A percentile compares a stretch with the other conserved stretches of the same genome.
phyloP scores from a whole-genome alignment of 2,797 vertebrate species.

The Micromesistius poutassou region DNA sequence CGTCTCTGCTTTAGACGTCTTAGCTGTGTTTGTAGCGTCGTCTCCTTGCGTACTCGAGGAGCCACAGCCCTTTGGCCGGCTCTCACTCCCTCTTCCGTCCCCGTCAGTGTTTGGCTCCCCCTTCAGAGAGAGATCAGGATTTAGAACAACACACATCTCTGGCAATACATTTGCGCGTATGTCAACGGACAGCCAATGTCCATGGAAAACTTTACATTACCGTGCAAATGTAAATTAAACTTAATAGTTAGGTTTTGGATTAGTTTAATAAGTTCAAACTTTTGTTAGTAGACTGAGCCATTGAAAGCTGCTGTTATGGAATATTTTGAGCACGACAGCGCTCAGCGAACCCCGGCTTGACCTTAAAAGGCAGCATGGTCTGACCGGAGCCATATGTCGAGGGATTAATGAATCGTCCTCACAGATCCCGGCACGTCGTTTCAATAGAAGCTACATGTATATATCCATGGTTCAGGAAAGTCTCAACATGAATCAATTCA shows the following conservation, averaged over 20 bases:
- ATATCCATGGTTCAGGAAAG: constrained; percentile 13
- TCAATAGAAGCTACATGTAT: background rate
- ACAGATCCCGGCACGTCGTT: background rate
- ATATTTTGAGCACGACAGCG: too few species aligned
- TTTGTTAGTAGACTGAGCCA: background rate
- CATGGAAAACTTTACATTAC: background rate
- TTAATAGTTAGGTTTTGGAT: background rate
- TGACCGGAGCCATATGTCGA: constrained; percentile 29
- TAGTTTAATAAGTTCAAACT: background rate
- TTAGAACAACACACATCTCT: background rate
- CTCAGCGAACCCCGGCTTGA: background rate
- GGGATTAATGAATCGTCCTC: constrained; percentile 39
- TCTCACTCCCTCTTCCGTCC: constrained; percentile 18
- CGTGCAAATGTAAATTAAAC: background rate
- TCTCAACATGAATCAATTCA: constrained; percentile 5
- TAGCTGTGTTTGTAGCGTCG: background rate
- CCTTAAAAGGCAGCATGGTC: constrained; percentile 15
- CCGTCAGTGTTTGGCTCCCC: constrained; percentile 28
- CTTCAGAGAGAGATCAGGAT: constrained; percentile 19
- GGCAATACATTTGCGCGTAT: background rate
- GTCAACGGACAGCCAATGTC: background rate
- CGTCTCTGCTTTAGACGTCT: constrained; percentile 21
- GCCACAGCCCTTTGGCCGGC: constrained; percentile 38
- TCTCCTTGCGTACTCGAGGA: constrained; percentile 42
- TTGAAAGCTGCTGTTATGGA: background rate